Base-by-base conservation (phyloP, 2,113 vertebrate genomes). In the Brevimyrus niger region DNA sequence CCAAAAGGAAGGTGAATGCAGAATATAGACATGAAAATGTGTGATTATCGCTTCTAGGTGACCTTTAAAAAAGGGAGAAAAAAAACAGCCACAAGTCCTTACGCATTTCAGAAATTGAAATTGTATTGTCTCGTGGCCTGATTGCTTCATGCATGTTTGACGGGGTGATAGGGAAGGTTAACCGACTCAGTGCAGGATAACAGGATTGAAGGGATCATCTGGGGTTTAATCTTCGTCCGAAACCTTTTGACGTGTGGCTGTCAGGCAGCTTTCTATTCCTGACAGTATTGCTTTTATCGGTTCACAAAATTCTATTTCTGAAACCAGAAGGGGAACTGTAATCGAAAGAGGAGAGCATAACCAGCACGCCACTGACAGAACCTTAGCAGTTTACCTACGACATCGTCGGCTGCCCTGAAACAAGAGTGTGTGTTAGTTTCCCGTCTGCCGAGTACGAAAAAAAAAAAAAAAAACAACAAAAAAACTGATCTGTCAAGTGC, bases 1-100 rank as follows among this genome's bases (percentile, higher is more conserved):
- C 83, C 44, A 65, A 89, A 89, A 73, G 42, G n/a, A 31, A 83
- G 73, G 46, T 69, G 58, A 89, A 86, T 51, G 21, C 23, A 23
- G 27, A 87, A 86, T 31, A 61, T 13, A 35, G 55, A 73, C 44
- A 23, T 7, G 31, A 47, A 61, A 86, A 73, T 44, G n/a, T 85
- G 73, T 80, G 73, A 80, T 80, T 61, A 84, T 53, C 84, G 51
- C 7, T 0, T 58, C 76, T 55, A 23, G 42, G 55, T 85, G 53
- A 89, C 88, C 46, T 65, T 47, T 84, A 31, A 61, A 85, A 35
- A 11, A 51, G 8, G 4, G 4, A 19, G 21, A 55, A 21, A 55
- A 2, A 55, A 55, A 21, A 44, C 27, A 35, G 46, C 17, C 84
- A 46, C 27, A 11, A 61, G 46, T 38, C 7, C 21, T 86, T 87